phyloP scores from a whole-genome alignment of 2,888 invertebrate genomes.

The Nomada lathburiana region DNA sequence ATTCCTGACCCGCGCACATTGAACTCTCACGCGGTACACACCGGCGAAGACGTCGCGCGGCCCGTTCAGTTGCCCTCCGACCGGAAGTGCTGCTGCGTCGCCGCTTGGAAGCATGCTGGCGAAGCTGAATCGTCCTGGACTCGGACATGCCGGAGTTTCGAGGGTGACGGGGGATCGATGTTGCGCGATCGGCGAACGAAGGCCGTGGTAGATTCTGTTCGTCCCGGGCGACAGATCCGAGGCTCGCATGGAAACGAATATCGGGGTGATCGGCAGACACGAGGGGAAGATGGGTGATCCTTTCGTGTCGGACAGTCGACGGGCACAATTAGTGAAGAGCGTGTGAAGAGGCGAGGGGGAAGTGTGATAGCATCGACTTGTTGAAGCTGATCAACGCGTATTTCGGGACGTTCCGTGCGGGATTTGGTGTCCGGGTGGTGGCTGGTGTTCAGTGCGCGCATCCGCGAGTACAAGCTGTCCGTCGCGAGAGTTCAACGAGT shows the following conservation, averaged over 20 bases:
- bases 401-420: constrained; percentile 33
- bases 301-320: constrained; percentile 15
- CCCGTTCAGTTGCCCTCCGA: constrained; percentile 36
- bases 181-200: constrained; percentile 32
- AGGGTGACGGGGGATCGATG: constrained; percentile 34
- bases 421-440: constrained; percentile 41
- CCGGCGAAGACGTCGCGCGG: constrained; percentile 52
- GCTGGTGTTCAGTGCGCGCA: constrained; percentile 62
- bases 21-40: constrained; percentile 66
- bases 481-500: constrained; percentile 37
- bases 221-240: background rate
- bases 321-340: background rate
- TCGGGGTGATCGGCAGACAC: constrained; percentile 32
- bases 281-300: constrained; percentile 27
- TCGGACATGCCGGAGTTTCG: background rate
- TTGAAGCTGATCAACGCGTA: background rate
- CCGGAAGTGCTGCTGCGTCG: constrained; percentile 27
- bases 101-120: constrained; percentile 45
- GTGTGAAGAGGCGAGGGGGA: background rate
- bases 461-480: constrained; percentile 4
- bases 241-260: constrained; percentile 34
- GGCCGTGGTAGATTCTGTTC: constrained; percentile 21
- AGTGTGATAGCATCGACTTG: background rate
- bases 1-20: constrained; percentile 72
- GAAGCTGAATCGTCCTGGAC: constrained; percentile 21